phyloP scores from a whole-genome alignment of 2,797 vertebrate species.

The Merluccius polli region DNA sequence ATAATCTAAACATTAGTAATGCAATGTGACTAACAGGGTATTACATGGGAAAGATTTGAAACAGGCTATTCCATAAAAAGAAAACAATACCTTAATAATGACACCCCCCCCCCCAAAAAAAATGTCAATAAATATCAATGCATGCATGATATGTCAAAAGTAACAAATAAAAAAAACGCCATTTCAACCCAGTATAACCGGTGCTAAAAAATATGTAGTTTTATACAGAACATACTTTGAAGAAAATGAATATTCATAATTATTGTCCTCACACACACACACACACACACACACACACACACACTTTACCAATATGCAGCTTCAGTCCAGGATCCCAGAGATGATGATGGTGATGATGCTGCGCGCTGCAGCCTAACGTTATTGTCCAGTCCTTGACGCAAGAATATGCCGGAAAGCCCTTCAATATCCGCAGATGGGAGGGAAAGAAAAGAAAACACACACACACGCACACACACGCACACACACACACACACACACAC shows the following conservation, averaged over 20 bases:
- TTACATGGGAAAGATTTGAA: background rate
- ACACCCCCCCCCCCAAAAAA: background rate
- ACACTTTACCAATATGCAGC: slow-evolving; percentile 51
- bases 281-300: slow-evolving; percentile 32
- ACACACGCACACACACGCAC: no score
- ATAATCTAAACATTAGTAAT: background rate
- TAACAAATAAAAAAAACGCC: slow-evolving; percentile 25
- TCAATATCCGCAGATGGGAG: background rate
- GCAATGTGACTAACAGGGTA: background rate
- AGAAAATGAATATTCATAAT: slow-evolving; percentile 19
- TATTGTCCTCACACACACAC: slow-evolving; percentile 26
- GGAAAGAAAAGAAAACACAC: background rate
- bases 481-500: no score
- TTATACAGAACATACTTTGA: background rate
- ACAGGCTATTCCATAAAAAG: background rate
- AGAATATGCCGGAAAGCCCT: slow-evolving; percentile 13
- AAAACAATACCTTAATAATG: background rate
- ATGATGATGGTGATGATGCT: no score
- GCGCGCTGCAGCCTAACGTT: no score
- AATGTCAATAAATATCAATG: background rate
- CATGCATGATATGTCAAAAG: background rate
- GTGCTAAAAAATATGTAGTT: slow-evolving; percentile 13
- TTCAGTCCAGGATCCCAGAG: slow-evolving; percentile 38
- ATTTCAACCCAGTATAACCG: slow-evolving; percentile 6
- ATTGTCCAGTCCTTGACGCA: background rate